Evolutionary conservation across 2,797 vertebrate species (phyloP), one percentile per base, ranked within the genome.

Genomic region (Aldrovandia affinis): DNA sequence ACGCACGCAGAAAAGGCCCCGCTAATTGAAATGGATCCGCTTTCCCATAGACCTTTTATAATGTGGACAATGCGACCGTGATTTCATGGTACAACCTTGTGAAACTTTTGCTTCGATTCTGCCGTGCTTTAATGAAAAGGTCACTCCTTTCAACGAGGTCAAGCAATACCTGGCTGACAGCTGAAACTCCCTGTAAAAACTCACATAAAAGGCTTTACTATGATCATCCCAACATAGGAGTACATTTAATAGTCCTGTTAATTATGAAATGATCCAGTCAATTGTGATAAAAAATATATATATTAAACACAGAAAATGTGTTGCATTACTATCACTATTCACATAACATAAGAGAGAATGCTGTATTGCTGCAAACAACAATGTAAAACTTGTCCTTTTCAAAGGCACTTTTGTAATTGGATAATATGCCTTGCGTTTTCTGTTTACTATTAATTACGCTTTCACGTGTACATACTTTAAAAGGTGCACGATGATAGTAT

Each of bases 1-100:
- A 87, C 52, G 52, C 84, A 87, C 82, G 81, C 81, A 88, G n/a
- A 65, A 85, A 84, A 88, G 85, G 80, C 73, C 81, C 20, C 9
- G 59, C 47, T 80, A 83, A 87, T 28, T 86, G 86, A 91, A 85
- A 83, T 81, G 87, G 81, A 87, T 90, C 89, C 83, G 73, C 68
- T 84, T 84, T 85, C 80, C 81, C 82, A 61, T 86, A 68, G 79
- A 81, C 73, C 84, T 88, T 73, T 88, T 85, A 85, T 50, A 36
- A 15, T 25, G 36, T 50, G 75, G 68, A 86, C 86, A 80, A 89
- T 54, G 55, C 50, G 77, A 84, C 86, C 80, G 86, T 88, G 78
- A 88, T 91, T 91, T 85, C 85, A 84, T 50, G 36, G 73, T 15
- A 68, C 9, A 18, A 14, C 70, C 36, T 57, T 28, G 75, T 33